Evolutionary conservation across 2,888 invertebrate species (phyloP), one percentile per base, ranked within the genome.

Genomic region (Flexamia atlantica): DNA sequence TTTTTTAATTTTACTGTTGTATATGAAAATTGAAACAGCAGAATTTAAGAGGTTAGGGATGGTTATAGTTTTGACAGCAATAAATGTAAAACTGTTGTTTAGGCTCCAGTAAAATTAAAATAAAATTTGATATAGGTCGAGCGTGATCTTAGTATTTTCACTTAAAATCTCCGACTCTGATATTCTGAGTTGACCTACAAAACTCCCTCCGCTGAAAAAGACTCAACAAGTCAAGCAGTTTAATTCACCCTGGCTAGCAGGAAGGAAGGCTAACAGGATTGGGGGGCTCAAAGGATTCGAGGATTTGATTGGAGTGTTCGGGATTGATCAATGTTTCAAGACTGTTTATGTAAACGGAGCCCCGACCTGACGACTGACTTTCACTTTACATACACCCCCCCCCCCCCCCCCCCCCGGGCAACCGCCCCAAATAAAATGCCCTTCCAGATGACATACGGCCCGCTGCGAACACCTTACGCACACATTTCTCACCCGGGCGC

Each of bases 361-460:
- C 30, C 30, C 28, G 64, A 14, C 30, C 64, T n/a, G 25, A 20
- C 50, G 25, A 50, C 79, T 79, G 25, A 50, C 79, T 79, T 50
- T 50, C 79, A 79, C 53, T 79, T 79, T 79, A 79, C 79, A 72
- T 72, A 72, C 36, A 17, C n/a, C 72, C 72, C 36, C n/a, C 72
- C 72, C 36, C 36, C n/a, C 72, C 72, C 36, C n/a, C 72, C 72
- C 36, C 36, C 72, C 72, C 36, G 2, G 40, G 40, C 23, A 36
- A 25, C 72, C 9, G 12, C 72, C 42, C 40, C 72, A 72, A 72
- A 72, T 72, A 72, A 72, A 72, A 72, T 72, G 72, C 72, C 72
- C 72, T 72, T 72, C 72, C 72, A 12, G 72, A 72, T 72, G 72
- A 72, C 72, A 42, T 36, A 72, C 72, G 40, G 72, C 72, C 72